Evolutionary conservation across 64 coral and sea anemone species (phyloP), one percentile per base, ranked within the genome.

Genomic region (Orbicella faveolata): DNA sequence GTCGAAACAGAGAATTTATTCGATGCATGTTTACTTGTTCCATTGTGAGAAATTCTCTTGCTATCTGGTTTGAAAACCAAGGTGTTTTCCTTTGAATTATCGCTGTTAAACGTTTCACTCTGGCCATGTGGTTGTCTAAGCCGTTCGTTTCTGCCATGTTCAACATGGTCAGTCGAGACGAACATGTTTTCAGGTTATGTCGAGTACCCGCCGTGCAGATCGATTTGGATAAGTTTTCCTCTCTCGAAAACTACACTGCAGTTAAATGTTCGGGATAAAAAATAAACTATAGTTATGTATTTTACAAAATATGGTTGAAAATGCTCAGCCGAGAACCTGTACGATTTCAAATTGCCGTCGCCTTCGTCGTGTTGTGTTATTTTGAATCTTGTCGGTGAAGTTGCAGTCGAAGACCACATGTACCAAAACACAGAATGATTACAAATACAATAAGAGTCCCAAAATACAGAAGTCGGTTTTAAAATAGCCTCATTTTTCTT

Each of bases 381-480:
- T 16, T 70, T 25, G 20, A 81, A 44, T 34, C n/a, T 85, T 85
- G 25, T 73, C 21, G 39, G 6, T 81, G 48, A 15, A 63, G 59
- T 55, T 63, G 17, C 63, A 78, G 26, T 52, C 20, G 20, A 52
- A 36, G 81, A 16, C 82, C 64, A 85, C 82, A 85, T 85, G 82
- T 85, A 85, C 66, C 63, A 52, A 85, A 85, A 85, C 39, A 39
- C 13, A 52, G 68, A 78, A 78, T 52, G 33, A 68, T 72, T 73
- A 73, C 82, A 72, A 85, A 73, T 41, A 72, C 13, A 37, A 63
- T 9, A 83, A 68, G 5, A 73, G n/a, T 39, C 63, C 23, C 30
- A 73, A 85, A 85, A 85, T n/a, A 85, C 39, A 66, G 21, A 52
- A 51, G 39, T 52, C 21, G 15, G 9, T 85, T 26, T 52, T 16